These are phyloP conservation scores for Gryllus bimaculatus DNA, from an alignment of 1,140 invertebrate genomes.

Conservation along the genomic window DNA sequence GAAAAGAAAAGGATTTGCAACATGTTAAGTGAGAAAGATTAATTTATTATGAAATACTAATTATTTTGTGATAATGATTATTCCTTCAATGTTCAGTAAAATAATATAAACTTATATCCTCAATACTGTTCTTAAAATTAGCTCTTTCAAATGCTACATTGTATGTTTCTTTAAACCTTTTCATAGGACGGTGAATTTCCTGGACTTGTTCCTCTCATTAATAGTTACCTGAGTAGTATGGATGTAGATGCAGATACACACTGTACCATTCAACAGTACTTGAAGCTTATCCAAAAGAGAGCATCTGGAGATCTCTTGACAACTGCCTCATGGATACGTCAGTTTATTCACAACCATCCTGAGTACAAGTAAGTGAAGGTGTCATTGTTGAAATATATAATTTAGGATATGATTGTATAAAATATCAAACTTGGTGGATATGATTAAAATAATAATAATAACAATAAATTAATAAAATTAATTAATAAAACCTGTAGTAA, in stretches of 20 bases:
- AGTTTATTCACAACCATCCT: conserved; percentile 81
- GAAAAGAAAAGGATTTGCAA: too few relatives aligned
- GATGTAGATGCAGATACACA: conserved; percentile 94
- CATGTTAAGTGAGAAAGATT: too few relatives aligned
- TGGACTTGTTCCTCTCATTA: conserved; percentile 88
- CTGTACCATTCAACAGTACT: conserved; percentile 93
- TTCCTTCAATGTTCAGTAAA: too few relatives aligned
- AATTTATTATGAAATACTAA: too few relatives aligned
- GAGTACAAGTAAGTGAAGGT: conserved; percentile 64
- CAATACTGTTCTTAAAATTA: too few relatives aligned
- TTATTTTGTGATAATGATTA: too few relatives aligned
- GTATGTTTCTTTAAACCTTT: conserved; percentile 4
- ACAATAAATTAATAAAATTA: too few relatives aligned
- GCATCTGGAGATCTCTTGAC: conserved; percentile 80
- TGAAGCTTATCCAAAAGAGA: conserved; percentile 84
- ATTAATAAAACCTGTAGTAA: too few relatives aligned
- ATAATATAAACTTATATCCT: too few relatives aligned
- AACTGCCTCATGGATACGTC: conserved; percentile 84
- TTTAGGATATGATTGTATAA: neutral
- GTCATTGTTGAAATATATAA: neutral
- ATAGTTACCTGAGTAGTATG: conserved; percentile 85
- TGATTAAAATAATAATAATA: neutral
- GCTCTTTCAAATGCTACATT: too few relatives aligned
- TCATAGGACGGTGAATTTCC: conserved; percentile 74
- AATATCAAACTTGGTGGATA: neutral